Percentiles rank a stretch among this genome's conserved stretches.
Conservation (phyloP, 2,113 vertebrate genomes). For the Sebastes schlegelii region DNA sequence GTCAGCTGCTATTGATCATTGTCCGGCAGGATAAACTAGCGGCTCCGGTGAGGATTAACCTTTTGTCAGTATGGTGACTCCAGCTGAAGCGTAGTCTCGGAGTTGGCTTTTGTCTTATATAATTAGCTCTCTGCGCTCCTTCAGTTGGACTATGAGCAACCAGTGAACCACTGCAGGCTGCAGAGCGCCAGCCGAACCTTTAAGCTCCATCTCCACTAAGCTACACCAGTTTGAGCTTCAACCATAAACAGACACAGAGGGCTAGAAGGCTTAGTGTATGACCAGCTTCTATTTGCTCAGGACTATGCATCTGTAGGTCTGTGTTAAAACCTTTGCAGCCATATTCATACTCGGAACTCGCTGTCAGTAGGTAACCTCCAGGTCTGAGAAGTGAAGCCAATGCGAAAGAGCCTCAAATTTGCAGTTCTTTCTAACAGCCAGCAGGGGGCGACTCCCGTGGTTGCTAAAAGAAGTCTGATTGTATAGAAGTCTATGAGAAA, state of each 20-base stretch:
- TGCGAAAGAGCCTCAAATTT: no score
- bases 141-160: slow-evolving; percentile 21
- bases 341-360: not conserved
- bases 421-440: no score
- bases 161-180: slow-evolving; percentile 28
- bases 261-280: not conserved
- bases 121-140: slow-evolving; percentile 55
- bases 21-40: slow-evolving; percentile 46
- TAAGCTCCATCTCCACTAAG: slow-evolving; percentile 10
- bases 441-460: no score
- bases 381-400: no score
- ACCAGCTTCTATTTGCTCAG: not conserved
- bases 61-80: slow-evolving; percentile 56
- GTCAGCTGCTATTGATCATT: slow-evolving; percentile 71
- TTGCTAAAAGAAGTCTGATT: no score
- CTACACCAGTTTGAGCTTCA: not conserved
- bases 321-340: not conserved
- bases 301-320: not conserved
- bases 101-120: slow-evolving; percentile 37
- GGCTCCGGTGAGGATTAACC: slow-evolving; percentile 66
- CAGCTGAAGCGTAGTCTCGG: slow-evolving; percentile 30
- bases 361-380: no score
- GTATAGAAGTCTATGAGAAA: no score
- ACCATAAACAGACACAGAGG: not conserved
- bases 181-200: slow-evolving; percentile 21